phyloP scores from a whole-genome alignment of 2,113 vertebrate genomes.

The Brachyistius frenatus region DNA sequence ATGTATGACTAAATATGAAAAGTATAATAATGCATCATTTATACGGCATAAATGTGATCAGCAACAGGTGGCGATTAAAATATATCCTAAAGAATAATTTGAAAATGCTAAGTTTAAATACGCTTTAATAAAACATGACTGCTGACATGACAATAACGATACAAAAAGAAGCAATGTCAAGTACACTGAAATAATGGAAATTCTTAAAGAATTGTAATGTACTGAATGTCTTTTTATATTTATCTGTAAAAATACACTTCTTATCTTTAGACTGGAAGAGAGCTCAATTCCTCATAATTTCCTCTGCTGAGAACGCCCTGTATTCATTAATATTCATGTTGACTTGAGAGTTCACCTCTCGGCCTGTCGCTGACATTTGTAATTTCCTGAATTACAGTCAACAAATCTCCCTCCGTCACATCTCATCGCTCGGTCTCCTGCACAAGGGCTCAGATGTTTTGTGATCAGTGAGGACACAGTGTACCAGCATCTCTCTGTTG shows the following conservation, averaged over 20 bases:
- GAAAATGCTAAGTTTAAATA: too few relatives aligned
- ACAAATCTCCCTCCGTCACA: slow-evolving; percentile 38
- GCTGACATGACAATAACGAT: too few relatives aligned
- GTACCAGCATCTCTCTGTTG: slow-evolving; percentile 63
- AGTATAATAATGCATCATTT: too few relatives aligned
- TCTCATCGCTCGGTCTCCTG: slow-evolving; percentile 32
- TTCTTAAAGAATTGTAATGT: neutral
- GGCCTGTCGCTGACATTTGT: slow-evolving; percentile 6
- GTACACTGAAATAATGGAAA: too few relatives aligned
- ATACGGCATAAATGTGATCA: too few relatives aligned
- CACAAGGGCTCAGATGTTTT: slow-evolving; percentile 22
- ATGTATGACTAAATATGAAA: too few relatives aligned
- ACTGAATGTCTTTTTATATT: neutral
- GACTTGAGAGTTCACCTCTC: slow-evolving; percentile 28
- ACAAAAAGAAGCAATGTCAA: too few relatives aligned
- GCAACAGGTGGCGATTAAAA: too few relatives aligned
- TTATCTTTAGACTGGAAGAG: neutral
- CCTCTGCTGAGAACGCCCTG: slow-evolving; percentile 29
- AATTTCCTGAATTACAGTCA: slow-evolving; percentile 73
- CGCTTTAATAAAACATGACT: too few relatives aligned
- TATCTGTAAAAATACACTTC: neutral
- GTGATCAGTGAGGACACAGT: slow-evolving; percentile 55
- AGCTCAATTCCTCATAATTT: neutral
- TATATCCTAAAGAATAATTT: too few relatives aligned
- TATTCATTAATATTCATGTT: slow-evolving; percentile 57